phyloP scores from a whole-genome alignment of 2,113 vertebrate species.

The Phoenicopterus ruber region DNA sequence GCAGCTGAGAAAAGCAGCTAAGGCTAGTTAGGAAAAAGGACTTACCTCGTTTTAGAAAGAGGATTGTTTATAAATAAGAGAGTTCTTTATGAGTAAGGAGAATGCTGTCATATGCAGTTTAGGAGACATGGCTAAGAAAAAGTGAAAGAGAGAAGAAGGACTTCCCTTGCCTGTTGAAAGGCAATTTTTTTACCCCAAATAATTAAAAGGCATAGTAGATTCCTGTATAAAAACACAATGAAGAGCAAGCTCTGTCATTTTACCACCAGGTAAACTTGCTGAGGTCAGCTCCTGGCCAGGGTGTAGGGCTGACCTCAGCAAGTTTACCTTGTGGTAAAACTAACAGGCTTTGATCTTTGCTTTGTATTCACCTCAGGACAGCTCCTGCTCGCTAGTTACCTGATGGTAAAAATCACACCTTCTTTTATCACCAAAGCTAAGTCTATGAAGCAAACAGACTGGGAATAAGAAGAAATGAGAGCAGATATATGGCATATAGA shows the following conservation, averaged over 20 bases:
- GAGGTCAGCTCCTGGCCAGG: constrained; percentile 4
- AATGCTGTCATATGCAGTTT: neutral
- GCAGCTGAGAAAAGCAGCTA: neutral
- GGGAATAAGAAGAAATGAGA: neutral
- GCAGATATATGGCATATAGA: neutral
- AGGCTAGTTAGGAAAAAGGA: neutral
- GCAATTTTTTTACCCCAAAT: neutral
- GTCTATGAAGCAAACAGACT: neutral
- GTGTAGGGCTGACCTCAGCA: neutral
- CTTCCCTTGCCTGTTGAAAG: neutral
- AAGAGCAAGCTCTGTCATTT: constrained; percentile 9
- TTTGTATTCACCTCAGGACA: constrained; percentile 23
- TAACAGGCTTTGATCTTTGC: constrained; percentile 36
- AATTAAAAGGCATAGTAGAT: neutral
- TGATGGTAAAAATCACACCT: constrained; percentile 36
- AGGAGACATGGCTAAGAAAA: neutral
- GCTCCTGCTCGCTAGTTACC: constrained; percentile 2
- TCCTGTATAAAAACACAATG: neutral
- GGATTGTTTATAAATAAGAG: neutral
- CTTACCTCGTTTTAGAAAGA: neutral
- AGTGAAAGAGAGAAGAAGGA: neutral
- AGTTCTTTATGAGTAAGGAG: neutral
- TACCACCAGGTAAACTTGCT: neutral
- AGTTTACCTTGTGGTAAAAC: constrained; percentile 11
- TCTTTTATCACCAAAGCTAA: constrained; percentile 28